phyloP scores from a whole-genome alignment of 2,113 vertebrate species.

The Asarcornis scutulata region DNA sequence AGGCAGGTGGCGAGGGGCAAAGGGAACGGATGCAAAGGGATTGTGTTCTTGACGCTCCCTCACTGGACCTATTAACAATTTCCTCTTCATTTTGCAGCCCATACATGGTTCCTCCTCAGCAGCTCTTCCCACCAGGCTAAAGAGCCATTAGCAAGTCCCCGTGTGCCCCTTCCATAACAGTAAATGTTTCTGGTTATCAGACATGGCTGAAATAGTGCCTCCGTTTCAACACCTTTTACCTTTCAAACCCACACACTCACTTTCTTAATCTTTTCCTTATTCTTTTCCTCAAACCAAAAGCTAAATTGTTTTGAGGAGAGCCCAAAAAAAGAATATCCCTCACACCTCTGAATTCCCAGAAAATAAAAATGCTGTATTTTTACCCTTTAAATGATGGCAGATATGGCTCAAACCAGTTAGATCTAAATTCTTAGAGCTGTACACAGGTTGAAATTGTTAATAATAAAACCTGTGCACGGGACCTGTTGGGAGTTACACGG shows the following conservation, averaged over 20 bases:
- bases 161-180: fast-evolving
- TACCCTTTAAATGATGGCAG: not conserved
- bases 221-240: not conserved
- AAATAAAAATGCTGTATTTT: not conserved
- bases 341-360: not conserved
- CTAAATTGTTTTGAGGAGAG: not conserved
- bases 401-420: not conserved
- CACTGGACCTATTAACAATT: not conserved
- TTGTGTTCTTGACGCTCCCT: fast-evolving
- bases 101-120: not conserved
- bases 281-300: not conserved
- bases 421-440: not conserved
- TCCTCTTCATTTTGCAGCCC: not conserved
- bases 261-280: not conserved
- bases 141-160: not conserved
- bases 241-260: not conserved
- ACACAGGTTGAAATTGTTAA: not conserved
- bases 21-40: not conserved
- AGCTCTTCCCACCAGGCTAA: not conserved
- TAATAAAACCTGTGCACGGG: fast-evolving
- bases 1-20: not conserved
- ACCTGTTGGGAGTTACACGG: not conserved
- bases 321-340: not conserved
- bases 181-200: not conserved
- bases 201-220: not conserved